A percentile compares a stretch with the other conserved stretches of the same genome.
Conservation (phyloP, 2,797 vertebrate genomes). For the Sandelia bainsii region DNA sequence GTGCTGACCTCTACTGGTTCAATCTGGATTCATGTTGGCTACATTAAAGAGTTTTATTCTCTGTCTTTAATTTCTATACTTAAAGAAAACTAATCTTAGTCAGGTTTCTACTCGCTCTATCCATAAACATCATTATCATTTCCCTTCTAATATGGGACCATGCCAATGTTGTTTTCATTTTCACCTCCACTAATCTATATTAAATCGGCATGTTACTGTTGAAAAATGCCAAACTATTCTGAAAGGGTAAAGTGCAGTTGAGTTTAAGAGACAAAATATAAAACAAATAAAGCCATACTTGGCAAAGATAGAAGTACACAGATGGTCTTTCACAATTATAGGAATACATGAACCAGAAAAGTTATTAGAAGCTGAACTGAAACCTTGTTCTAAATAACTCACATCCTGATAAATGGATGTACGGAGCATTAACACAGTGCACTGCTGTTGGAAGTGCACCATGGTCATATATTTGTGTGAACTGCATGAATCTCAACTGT, state of each 20-base stretch:
- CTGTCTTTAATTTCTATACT: background rate
- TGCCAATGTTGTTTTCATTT: too few relatives aligned
- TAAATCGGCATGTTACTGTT: too few relatives aligned
- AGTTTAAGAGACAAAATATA: background rate
- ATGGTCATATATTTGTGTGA: background rate
- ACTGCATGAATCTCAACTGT: background rate
- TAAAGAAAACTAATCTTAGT: background rate
- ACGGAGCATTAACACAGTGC: background rate
- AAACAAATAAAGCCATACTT: slow-evolving; percentile 34
- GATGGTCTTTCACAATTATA: background rate
- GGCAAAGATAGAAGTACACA: too few relatives aligned
- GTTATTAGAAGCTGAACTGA: slow-evolving; percentile 5
- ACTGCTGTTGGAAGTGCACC: background rate
- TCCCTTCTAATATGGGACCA: too few relatives aligned
- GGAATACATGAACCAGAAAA: background rate
- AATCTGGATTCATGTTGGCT: background rate
- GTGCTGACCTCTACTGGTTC: slow-evolving; percentile 71
- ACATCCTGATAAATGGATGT: background rate
- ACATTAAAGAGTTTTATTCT: background rate
- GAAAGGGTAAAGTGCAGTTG: too few relatives aligned
- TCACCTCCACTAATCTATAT: too few relatives aligned
- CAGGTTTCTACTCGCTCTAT: background rate
- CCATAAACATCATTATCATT: background rate
- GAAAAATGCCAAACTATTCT: background rate
- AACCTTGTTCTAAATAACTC: background rate